Conservation (phyloP, 2,113 vertebrate genomes). For the Bos taurus region DNA sequence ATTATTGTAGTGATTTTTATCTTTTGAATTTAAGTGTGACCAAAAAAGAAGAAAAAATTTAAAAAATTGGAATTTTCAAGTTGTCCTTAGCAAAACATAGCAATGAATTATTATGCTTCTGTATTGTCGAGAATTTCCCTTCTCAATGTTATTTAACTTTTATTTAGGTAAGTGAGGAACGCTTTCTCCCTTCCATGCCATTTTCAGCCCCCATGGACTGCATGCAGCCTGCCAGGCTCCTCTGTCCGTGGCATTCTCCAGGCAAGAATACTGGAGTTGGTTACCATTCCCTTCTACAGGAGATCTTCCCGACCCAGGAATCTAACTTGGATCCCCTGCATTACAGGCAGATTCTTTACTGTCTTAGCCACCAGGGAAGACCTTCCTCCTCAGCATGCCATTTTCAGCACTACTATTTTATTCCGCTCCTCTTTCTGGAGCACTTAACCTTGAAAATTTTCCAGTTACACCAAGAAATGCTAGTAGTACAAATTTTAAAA, state of each 20-base stretch:
- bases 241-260: not conserved
- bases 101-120: not conserved
- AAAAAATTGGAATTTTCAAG: not conserved
- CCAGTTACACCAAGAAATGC: not conserved
- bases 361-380: not conserved
- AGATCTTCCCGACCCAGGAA: not conserved
- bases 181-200: not conserved
- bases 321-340: not conserved
- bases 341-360: not conserved
- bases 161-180: not conserved
- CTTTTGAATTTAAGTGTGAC: not conserved
- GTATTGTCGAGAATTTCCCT: not conserved
- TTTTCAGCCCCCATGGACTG: not conserved
- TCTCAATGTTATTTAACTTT: not conserved
- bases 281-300: not conserved
- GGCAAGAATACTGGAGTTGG: not conserved
- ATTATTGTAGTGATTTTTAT: not conserved
- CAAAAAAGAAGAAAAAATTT: not conserved
- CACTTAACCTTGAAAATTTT: not conserved
- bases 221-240: not conserved
- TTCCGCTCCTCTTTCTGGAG: not conserved
- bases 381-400: not conserved
- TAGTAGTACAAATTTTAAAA: not conserved
- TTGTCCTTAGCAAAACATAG: not conserved
- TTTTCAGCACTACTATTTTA: not conserved